Conservation (phyloP, 2,888 invertebrate genomes). For the Drosophila leonis region DNA sequence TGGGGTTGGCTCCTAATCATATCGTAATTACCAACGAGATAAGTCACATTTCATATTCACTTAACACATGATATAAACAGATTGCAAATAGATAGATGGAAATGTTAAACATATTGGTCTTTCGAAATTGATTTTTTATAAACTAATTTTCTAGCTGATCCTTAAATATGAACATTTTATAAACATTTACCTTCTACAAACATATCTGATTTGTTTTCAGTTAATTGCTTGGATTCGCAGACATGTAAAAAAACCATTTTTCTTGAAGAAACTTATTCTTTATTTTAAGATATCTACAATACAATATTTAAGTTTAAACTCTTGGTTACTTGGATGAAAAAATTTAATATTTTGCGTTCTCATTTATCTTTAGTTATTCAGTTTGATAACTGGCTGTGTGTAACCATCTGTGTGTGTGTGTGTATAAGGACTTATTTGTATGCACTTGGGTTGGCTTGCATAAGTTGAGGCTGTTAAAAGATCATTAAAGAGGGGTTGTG, state of each 20-base stretch:
- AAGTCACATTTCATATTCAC: constrained; percentile 3
- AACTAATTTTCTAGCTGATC: not conserved
- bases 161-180: not conserved
- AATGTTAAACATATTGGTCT: not conserved
- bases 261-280: too few relatives aligned
- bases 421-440: not conserved
- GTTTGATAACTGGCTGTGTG: too few relatives aligned
- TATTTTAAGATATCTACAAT: too few relatives aligned
- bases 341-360: not conserved
- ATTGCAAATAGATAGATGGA: not conserved
- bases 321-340: too few relatives aligned
- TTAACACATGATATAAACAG: not conserved
- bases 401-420: not conserved
- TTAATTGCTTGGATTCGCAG: too few relatives aligned
- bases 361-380: too few relatives aligned
- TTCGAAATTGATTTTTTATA: not conserved
- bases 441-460: not conserved
- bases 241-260: too few relatives aligned
- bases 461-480: constrained; percentile 18
- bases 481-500: constrained; percentile 33
- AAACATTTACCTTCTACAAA: too few relatives aligned
- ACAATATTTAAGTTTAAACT: too few relatives aligned
- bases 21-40: constrained; percentile 15
- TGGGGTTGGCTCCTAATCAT: constrained; percentile 21
- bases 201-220: too few relatives aligned